Base-by-base conservation (phyloP, 2,888 invertebrate species). In the Ichneumoninae sp. region DNA sequence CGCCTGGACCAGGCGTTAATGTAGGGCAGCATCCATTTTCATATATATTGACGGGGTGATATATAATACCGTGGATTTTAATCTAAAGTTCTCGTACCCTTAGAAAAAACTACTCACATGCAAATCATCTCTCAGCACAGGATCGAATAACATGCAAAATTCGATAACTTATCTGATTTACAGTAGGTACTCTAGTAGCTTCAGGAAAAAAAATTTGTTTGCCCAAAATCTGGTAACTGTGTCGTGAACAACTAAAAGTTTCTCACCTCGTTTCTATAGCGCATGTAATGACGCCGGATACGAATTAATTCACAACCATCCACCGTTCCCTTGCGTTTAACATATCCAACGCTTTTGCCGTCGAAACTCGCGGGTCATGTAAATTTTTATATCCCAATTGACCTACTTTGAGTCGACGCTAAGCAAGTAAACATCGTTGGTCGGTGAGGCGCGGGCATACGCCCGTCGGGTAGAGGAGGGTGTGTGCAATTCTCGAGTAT, bases 361-460 rank as follows among this genome's bases (percentile, higher is more conserved):
- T 66, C 57, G 79, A 81, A 80, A 82, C 71, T 81, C 82, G 75
- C 70, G 84, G 79, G 82, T 72, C 82, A 84, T 86, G 83, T 77
- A 81, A 82, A 83, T 86, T 85, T 85, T 86, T 83, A 86, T 80
- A 77, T 76, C 79, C 79, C 85, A 85, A 85, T 83, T 86, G 81
- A 86, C 86, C 86, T 52, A 86, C 66, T 81, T 86, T 19, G 65
- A 44, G 65, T 69, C 76, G 82, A 78, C 69, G 76, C 82, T 76
- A 79, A 77, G 84, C 81, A 81, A 83, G 81, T 84, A 57, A 78
- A 82, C 69, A 60, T 26, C 68, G 69, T 57, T 66, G 80, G 47
- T 26, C 30, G 26, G 36, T 40, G 54, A 69, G 54, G 36, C 13
- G 57, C 26, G 72, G 36, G 68, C 40, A 71, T 71, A 72, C 33